Conservation (phyloP, 1,140 invertebrate genomes). For the Battus philenor region DNA sequence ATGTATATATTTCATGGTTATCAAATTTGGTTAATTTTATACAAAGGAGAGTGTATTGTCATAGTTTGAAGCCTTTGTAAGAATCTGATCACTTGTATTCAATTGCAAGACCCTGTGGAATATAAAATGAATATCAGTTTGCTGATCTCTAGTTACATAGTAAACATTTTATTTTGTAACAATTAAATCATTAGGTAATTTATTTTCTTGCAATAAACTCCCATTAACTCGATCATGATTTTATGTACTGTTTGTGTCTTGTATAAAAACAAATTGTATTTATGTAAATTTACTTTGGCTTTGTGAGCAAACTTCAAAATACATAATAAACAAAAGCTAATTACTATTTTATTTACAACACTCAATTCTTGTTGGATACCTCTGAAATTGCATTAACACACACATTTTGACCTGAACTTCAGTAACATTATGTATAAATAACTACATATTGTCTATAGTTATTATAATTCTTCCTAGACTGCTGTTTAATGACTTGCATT, state of each 20-base stretch:
- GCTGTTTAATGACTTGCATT: no score
- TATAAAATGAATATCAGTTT: slow-evolving; percentile 41
- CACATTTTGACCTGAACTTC: no score
- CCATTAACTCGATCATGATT: slow-evolving; percentile 50
- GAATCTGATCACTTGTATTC: slow-evolving; percentile 41
- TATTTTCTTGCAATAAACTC: slow-evolving; percentile 49
- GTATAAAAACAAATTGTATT: slow-evolving; percentile 72
- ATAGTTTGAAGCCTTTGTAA: slow-evolving; percentile 58
- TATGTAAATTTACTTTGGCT: slow-evolving; percentile 74
- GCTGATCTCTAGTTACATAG: slow-evolving; percentile 63
- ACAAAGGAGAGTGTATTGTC: slow-evolving; percentile 63
- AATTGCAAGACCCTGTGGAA: slow-evolving; percentile 36
- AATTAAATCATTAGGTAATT: slow-evolving; percentile 44
- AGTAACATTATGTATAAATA: no score
- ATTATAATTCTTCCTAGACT: no score
- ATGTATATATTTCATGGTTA: slow-evolving; percentile 73
- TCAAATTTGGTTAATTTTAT: slow-evolving; percentile 71
- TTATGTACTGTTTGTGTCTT: slow-evolving; percentile 62
- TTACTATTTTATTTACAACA: slow-evolving; percentile 62
- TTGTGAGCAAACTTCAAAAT: slow-evolving; percentile 71
- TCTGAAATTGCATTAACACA: no score
- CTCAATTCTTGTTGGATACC: no score
- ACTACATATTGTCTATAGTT: no score
- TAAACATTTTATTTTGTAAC: slow-evolving; percentile 34
- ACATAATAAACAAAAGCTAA: slow-evolving; percentile 72